Percentiles rank a stretch among this genome's conserved stretches.
These are phyloP conservation scores for Carlito syrichta DNA, from an alignment of 2,113 vertebrate species.

Conservation along the genomic window DNA sequence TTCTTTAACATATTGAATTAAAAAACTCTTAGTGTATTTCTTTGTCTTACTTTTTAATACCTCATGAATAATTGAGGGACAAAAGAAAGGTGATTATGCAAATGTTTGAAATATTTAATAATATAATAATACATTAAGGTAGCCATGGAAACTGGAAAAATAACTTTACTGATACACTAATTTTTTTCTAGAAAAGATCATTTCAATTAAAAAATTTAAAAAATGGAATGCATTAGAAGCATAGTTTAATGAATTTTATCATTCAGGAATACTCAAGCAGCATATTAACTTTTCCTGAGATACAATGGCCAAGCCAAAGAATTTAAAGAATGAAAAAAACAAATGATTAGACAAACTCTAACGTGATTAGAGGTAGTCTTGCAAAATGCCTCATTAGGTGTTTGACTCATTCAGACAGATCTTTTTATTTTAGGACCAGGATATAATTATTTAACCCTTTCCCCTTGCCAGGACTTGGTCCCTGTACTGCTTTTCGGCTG, in stretches of 20 bases:
- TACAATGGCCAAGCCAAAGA: not conserved
- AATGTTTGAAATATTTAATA: slow-evolving; percentile 51
- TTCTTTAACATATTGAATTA: slow-evolving; percentile 38
- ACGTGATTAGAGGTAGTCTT: not conserved
- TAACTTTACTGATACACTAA: not conserved
- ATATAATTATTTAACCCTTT: not conserved
- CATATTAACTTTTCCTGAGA: not conserved
- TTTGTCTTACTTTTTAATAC: slow-evolving; percentile 52
- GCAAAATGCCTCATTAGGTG: not conserved
- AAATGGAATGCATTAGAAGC: slow-evolving; percentile 24
- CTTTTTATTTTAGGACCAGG: not conserved
- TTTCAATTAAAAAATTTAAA: slow-evolving; percentile 21
- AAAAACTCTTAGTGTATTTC: slow-evolving; percentile 42
- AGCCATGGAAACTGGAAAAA: slow-evolving; percentile 19
- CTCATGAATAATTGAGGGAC: slow-evolving; percentile 49
- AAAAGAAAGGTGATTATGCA: slow-evolving; percentile 59
- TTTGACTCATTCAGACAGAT: not conserved
- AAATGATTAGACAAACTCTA: not conserved
- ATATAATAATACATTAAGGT: slow-evolving; percentile 27
- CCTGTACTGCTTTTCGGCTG: fast-evolving
- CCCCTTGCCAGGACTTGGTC: not conserved
- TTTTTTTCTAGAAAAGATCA: slow-evolving; percentile 17
- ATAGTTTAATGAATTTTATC: slow-evolving; percentile 15
- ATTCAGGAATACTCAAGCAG: slow-evolving; percentile 42
- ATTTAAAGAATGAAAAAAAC: not conserved